These are phyloP conservation scores for Dasypus novemcinctus DNA, from an alignment of 2,113 vertebrate genomes.

Conservation along the genomic window DNA sequence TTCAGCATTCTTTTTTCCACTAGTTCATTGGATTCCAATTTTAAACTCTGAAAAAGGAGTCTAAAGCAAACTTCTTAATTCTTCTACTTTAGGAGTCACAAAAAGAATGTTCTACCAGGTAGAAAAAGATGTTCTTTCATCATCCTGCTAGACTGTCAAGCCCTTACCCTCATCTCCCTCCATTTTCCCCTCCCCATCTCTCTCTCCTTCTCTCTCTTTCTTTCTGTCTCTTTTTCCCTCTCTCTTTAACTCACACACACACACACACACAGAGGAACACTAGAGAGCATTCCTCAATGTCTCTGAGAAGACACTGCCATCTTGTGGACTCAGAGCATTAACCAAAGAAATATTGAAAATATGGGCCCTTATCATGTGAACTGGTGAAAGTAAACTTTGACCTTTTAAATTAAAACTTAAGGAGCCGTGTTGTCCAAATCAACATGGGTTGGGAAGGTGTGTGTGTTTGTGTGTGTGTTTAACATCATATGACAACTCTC, in stretches of 20 bases:
- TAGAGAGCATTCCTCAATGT: background rate
- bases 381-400: background rate
- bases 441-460: fast-evolving
- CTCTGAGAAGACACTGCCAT: conserved; percentile 48
- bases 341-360: background rate
- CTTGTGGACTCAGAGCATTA: conserved; percentile 22
- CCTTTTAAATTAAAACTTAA: background rate
- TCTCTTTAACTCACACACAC: background rate
- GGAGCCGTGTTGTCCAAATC: background rate
- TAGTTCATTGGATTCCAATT: background rate
- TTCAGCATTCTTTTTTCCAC: background rate
- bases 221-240: background rate
- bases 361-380: background rate
- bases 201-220: background rate
- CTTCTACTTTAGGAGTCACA: background rate
- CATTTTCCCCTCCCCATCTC: background rate
- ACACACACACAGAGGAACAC: background rate
- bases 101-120: background rate
- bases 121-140: background rate
- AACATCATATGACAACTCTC: background rate
- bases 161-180: background rate
- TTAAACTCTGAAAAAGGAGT: background rate
- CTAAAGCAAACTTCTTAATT: background rate
- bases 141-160: background rate
- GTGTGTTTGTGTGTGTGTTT: fast-evolving